A percentile compares a stretch with the other conserved stretches of the same genome.
These are phyloP conservation scores for Acleris laterana DNA, from an alignment of 2,888 invertebrate species.

Conservation along the genomic window DNA sequence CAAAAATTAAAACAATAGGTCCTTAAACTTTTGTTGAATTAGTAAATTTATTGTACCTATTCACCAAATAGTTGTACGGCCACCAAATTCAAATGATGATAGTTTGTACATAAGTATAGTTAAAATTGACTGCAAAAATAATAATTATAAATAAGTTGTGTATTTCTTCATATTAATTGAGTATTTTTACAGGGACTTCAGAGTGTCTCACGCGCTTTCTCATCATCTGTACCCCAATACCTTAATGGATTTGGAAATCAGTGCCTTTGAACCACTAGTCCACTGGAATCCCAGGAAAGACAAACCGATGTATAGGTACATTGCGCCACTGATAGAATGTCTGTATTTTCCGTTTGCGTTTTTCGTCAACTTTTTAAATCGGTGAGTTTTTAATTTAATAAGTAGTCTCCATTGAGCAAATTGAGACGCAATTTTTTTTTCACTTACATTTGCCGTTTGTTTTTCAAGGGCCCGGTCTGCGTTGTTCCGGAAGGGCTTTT, in stretches of 20 bases:
- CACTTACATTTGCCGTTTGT: no score
- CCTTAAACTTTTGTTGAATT: no score
- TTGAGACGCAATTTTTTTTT: not conserved
- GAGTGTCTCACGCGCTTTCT: conserved; percentile 90
- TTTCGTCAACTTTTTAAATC: conserved; percentile 62
- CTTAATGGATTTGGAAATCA: conserved; percentile 89
- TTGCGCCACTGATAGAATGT: conserved; percentile 77
- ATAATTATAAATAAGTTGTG: conserved; percentile 8
- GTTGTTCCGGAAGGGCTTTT: conserved; percentile 59
- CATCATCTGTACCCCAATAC: conserved; percentile 93
- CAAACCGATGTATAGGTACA: conserved; percentile 66
- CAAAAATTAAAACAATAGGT: no score
- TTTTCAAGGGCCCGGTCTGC: conserved; percentile 54
- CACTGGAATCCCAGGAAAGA: conserved; percentile 87
- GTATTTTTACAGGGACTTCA: conserved; percentile 85
- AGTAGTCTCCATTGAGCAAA: no score
- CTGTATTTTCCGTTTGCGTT: conserved; percentile 67
- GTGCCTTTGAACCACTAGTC: conserved; percentile 87
- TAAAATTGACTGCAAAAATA: no score
- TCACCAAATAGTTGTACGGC: no score
- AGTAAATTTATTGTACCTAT: no score
- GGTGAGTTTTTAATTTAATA: conserved; percentile 56
- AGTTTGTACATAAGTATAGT: no score
- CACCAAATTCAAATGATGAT: no score
- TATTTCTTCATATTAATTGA: not conserved